Evolutionary conservation across 2,113 vertebrate species (phyloP).

Genomic region (Harpagus bidentatus): DNA sequence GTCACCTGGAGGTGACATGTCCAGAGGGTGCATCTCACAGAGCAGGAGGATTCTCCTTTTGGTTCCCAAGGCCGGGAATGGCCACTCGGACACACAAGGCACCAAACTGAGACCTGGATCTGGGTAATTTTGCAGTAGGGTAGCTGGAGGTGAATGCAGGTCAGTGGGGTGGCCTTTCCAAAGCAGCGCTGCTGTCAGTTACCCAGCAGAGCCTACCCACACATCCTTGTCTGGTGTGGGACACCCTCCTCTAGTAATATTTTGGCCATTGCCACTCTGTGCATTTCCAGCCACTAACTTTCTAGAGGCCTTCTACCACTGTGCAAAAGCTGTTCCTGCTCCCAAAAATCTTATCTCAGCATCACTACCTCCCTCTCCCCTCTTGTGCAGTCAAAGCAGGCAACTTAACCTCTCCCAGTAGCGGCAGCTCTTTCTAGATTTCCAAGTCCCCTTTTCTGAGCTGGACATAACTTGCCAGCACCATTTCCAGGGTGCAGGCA

Average conservation of each 20-base stretch:
- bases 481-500: background rate
- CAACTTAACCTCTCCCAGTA: background rate
- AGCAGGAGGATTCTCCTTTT: background rate
- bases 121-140: background rate
- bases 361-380: background rate
- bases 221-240: background rate
- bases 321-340: background rate
- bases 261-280: background rate
- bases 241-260: background rate
- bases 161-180: background rate
- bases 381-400: background rate
- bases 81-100: background rate
- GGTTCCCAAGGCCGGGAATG: background rate
- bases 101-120: background rate
- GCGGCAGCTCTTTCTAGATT: background rate
- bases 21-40: background rate
- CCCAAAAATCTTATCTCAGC: background rate
- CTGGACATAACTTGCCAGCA: background rate
- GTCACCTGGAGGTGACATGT: background rate
- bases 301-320: background rate
- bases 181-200: background rate
- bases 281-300: background rate
- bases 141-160: background rate
- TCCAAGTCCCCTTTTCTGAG: background rate
- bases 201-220: background rate